phyloP scores from a whole-genome alignment of 2,113 vertebrate genomes.

The Emydura subglobosa region DNA sequence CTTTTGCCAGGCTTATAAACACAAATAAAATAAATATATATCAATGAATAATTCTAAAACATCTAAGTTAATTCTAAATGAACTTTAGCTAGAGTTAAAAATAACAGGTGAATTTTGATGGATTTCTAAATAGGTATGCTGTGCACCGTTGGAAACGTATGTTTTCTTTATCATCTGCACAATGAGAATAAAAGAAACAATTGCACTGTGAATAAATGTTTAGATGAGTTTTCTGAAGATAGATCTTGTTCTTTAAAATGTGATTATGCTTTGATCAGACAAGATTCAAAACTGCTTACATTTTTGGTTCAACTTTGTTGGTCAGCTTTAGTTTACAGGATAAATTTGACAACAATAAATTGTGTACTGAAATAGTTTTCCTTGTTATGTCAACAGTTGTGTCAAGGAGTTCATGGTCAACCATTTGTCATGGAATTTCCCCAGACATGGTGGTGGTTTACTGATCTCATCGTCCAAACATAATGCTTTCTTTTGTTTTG shows the following conservation, averaged over 20 bases:
- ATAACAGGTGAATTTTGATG: slow-evolving; percentile 5
- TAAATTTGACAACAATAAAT: background rate
- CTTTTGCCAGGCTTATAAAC: slow-evolving; percentile 1
- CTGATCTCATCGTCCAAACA: background rate
- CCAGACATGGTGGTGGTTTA: slow-evolving; percentile 9
- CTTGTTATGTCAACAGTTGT: background rate
- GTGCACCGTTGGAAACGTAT: slow-evolving; percentile 7
- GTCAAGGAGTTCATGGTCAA: background rate
- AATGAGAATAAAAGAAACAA: background rate
- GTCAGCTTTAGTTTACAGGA: background rate
- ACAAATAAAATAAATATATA: slow-evolving; percentile 11
- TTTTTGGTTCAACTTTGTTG: background rate
- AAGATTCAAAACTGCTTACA: background rate
- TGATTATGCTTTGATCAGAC: background rate
- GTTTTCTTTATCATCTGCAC: slow-evolving; percentile 11
- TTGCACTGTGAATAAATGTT: background rate
- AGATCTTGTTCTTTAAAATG: background rate
- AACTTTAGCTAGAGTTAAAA: slow-evolving; percentile 35
- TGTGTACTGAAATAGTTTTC: background rate
- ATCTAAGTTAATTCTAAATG: slow-evolving; percentile 16
- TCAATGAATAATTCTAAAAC: slow-evolving; percentile 4
- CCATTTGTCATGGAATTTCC: slow-evolving; percentile 11
- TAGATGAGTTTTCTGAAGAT: slow-evolving; percentile 12
- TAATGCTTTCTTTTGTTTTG: slow-evolving; percentile 9
- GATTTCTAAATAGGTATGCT: slow-evolving; percentile 21